A percentile compares a stretch with the other conserved stretches of the same genome.
phyloP scores from a whole-genome alignment of 2,888 invertebrate species.

The Gari tellinella region DNA sequence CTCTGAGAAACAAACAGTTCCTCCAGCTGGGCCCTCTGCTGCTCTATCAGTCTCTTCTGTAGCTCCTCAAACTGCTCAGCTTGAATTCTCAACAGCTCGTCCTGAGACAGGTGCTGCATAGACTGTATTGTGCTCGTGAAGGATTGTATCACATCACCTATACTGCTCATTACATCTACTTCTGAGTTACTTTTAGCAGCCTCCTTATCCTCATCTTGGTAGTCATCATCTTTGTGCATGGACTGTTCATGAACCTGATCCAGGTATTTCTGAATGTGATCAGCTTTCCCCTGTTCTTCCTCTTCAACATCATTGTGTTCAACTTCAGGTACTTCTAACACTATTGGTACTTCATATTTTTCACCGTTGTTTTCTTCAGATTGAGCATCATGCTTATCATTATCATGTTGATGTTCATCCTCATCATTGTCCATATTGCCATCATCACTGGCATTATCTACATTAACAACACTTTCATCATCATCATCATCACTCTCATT shows the following conservation, averaged over 20 bases:
- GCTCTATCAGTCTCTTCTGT: constrained; percentile 83
- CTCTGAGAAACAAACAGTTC: constrained; percentile 86
- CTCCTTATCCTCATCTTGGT: constrained; percentile 36
- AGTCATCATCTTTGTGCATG: constrained; percentile 39
- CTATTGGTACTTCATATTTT: constrained; percentile 3
- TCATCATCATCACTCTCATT: constrained; percentile 10
- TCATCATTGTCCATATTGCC: background rate
- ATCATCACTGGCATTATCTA: background rate
- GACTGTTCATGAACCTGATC: constrained; percentile 74
- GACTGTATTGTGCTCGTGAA: constrained; percentile 62
- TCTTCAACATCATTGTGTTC: constrained; percentile 16
- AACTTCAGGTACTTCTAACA: background rate
- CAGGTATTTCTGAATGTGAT: constrained; percentile 80
- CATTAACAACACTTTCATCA: constrained; percentile 6
- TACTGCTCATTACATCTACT: constrained; percentile 32
- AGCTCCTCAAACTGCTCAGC: constrained; percentile 75
- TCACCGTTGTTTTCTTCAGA: background rate
- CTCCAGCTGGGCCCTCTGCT: constrained; percentile 86
- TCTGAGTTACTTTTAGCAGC: constrained; percentile 13
- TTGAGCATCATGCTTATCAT: constrained; percentile 8
- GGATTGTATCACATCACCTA: constrained; percentile 58
- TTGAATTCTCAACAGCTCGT: constrained; percentile 71
- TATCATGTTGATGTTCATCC: constrained; percentile 2
- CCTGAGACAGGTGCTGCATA: constrained; percentile 66
- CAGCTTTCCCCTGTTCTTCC: constrained; percentile 78